A percentile compares a stretch with the other conserved stretches of the same genome.
phyloP scores from a whole-genome alignment of 2,113 vertebrate genomes.

The Catharus minimus region DNA sequence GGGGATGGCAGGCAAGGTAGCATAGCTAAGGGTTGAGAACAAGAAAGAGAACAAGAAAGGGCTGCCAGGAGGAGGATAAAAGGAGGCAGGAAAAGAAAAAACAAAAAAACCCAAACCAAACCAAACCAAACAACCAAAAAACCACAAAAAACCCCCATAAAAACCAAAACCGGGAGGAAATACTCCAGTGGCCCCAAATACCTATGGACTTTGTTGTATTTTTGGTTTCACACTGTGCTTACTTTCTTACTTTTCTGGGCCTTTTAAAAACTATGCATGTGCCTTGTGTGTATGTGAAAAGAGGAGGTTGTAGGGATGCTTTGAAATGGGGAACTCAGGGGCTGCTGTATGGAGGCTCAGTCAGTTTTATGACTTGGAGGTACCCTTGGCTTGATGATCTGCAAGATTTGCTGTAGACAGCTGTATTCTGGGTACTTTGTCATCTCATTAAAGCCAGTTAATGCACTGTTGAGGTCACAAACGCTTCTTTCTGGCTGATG shows the following conservation, averaged over 20 bases:
- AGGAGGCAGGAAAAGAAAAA: not conserved
- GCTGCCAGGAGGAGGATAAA: not conserved
- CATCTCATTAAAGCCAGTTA: not conserved
- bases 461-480: not conserved
- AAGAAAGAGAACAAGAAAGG: not conserved
- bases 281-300: not conserved
- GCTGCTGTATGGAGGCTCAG: not conserved
- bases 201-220: not conserved
- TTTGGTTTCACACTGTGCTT: not conserved
- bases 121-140: too few species aligned
- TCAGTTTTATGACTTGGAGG: not conserved
- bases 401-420: not conserved
- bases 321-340: not conserved
- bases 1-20: not conserved
- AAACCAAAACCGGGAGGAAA: not conserved
- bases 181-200: not conserved
- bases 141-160: too few species aligned
- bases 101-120: too few species aligned
- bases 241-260: not conserved
- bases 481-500: not conserved
- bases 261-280: fast-evolving
- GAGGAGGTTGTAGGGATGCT: not conserved
- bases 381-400: not conserved
- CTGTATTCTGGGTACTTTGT: not conserved
- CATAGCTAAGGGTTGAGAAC: fast-evolving